phyloP scores from a whole-genome alignment of 2,113 vertebrate species.

The Notothenia rossii region DNA sequence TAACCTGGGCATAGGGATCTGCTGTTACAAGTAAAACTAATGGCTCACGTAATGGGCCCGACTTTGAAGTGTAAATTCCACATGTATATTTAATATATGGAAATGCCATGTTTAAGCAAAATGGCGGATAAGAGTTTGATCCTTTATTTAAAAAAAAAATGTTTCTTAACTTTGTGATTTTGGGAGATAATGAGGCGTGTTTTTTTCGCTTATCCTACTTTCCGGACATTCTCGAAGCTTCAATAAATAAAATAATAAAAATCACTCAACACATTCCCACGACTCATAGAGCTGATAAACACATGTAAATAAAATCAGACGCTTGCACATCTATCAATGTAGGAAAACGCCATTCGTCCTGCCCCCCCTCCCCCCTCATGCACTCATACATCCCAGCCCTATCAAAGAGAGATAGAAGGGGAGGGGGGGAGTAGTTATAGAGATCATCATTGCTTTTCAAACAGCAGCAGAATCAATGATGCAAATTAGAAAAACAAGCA shows the following conservation, averaged over 20 bases:
- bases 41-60: slow-evolving; percentile 76
- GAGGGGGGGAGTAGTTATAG: slow-evolving; percentile 25
- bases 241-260: slow-evolving; percentile 55
- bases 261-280: slow-evolving; percentile 73
- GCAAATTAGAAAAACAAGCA: slow-evolving; percentile 99
- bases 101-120: slow-evolving; percentile 75
- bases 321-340: slow-evolving; percentile 85
- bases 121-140: slow-evolving; percentile 60
- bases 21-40: slow-evolving; percentile 73
- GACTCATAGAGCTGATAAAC: slow-evolving; percentile 86
- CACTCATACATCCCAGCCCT: slow-evolving; percentile 36
- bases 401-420: slow-evolving; percentile 32
- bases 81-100: slow-evolving; percentile 79
- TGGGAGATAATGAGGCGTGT: slow-evolving; percentile 22
- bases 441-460: slow-evolving; percentile 91
- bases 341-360: slow-evolving; percentile 84
- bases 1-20: slow-evolving; percentile 74
- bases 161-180: slow-evolving; percentile 11
- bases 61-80: slow-evolving; percentile 80
- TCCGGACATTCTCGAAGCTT: slow-evolving; percentile 24
- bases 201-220: slow-evolving; percentile 11
- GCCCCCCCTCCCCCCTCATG: slow-evolving; percentile 64
- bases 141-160: slow-evolving; percentile 42
- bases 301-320: slow-evolving; percentile 93
- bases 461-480: slow-evolving; percentile 97